Evolutionary conservation across 2,113 vertebrate species (phyloP).

Genomic region (Apus apus): DNA sequence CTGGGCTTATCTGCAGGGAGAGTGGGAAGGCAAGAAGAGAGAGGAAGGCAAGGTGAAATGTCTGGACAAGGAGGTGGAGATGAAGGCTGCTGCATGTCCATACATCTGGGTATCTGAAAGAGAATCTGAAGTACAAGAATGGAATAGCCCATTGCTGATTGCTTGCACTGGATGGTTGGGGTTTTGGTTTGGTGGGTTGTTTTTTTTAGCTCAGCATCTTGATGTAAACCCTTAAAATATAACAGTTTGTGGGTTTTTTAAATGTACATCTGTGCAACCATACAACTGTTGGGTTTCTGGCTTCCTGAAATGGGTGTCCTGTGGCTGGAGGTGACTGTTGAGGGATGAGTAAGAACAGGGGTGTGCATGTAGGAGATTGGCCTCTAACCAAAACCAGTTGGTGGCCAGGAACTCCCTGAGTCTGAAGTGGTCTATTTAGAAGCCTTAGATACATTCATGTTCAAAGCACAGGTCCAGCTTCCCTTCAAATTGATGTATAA

Average conservation of each 20-base stretch:
- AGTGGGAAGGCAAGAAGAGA: neutral
- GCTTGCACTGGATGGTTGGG: neutral
- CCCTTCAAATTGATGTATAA: neutral
- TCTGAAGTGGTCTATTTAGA: neutral
- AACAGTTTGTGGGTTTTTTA: neutral
- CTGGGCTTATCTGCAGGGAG: neutral
- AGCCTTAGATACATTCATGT: fast-evolving
- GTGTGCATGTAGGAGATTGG: fast-evolving
- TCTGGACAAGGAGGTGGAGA: neutral
- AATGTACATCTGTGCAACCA: neutral
- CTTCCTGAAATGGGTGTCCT: neutral
- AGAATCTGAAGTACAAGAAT: neutral
- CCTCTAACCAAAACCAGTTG: neutral
- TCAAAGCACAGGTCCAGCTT: neutral
- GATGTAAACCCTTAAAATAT: neutral
- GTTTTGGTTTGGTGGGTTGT: neutral
- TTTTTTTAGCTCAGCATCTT: neutral
- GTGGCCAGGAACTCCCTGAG: neutral
- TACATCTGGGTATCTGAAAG: neutral
- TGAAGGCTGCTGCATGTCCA: neutral
- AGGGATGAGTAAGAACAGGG: neutral
- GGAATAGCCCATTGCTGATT: neutral
- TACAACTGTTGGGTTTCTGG: fast-evolving
- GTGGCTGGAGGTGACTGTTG: neutral
- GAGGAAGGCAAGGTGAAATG: neutral